A percentile compares a stretch with the other conserved stretches of the same genome.
phyloP scores from a whole-genome alignment of 2,797 vertebrate genomes.

The Rhinella marina region DNA sequence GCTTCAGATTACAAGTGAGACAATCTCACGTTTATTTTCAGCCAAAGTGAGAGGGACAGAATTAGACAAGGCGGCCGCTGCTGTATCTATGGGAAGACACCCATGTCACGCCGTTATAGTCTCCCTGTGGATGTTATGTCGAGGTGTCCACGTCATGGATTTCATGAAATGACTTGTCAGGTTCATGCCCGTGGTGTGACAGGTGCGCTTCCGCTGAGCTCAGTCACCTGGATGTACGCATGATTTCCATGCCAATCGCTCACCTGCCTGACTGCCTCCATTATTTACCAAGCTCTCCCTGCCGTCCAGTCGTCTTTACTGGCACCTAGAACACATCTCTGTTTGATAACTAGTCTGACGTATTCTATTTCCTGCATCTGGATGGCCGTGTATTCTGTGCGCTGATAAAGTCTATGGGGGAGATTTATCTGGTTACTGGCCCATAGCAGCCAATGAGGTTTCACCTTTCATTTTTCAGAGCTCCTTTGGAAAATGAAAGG shows the following conservation, averaged over 20 bases:
- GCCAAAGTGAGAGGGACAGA: slow-evolving; percentile 14
- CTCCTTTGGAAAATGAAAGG: too few species aligned
- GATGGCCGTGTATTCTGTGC: background rate
- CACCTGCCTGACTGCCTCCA: slow-evolving; percentile 8
- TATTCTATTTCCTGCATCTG: background rate
- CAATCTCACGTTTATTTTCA: slow-evolving; percentile 39
- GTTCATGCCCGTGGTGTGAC: background rate
- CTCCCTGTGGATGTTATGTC: background rate
- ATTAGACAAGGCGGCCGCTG: background rate
- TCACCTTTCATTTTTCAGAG: too few species aligned
- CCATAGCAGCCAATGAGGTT: too few species aligned
- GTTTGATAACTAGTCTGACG: too few species aligned
- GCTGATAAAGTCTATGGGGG: too few species aligned
- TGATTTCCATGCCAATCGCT: slow-evolving; percentile 4
- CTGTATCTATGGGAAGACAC: background rate
- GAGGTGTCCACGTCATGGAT: background rate
- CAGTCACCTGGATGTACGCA: background rate
- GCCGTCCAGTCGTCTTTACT: background rate
- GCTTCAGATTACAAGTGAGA: background rate
- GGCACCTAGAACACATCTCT: background rate
- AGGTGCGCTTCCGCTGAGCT: slow-evolving; percentile 7
- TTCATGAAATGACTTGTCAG: background rate
- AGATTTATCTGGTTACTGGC: too few species aligned
- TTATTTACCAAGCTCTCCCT: slow-evolving; percentile 28
- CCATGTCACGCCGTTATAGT: too few species aligned